Conservation (phyloP, 2,888 invertebrate species). For the Thelaira solivaga region DNA sequence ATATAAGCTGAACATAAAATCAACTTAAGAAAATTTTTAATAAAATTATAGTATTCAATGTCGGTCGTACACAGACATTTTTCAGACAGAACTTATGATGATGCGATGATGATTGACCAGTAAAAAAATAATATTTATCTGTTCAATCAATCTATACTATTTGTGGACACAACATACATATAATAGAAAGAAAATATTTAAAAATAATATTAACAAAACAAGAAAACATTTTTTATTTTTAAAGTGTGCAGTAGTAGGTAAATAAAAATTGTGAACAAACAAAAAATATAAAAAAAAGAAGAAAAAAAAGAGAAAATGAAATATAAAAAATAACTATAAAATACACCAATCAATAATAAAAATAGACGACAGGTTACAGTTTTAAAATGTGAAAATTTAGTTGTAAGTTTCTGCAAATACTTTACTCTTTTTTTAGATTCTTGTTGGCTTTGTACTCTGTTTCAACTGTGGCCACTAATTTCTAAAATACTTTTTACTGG, state of each 20-base stretch:
- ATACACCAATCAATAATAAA: slow-evolving; percentile 53
- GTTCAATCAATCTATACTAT: slow-evolving; percentile 22
- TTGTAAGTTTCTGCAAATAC: slow-evolving; percentile 51
- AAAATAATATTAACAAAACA: slow-evolving; percentile 26
- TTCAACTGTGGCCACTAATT: slow-evolving; percentile 27
- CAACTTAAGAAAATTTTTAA: slow-evolving; percentile 50
- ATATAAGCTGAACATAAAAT: slow-evolving; percentile 37
- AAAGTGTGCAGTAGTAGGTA: slow-evolving; percentile 60
- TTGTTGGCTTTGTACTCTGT: slow-evolving; percentile 11
- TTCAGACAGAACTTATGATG: slow-evolving; percentile 25
- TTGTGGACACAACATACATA: slow-evolving; percentile 48
- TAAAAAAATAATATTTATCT: neutral
- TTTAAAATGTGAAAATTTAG: slow-evolving; percentile 52
- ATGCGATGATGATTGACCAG: slow-evolving; percentile 24
- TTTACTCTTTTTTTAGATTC: slow-evolving; percentile 19
- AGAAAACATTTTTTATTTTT: slow-evolving; percentile 51
- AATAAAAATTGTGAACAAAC: too few relatives aligned
- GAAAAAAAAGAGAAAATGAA: neutral
- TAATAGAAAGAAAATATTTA: neutral
- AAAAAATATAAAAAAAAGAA: slow-evolving; percentile 22
- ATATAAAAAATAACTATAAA: slow-evolving; percentile 11
- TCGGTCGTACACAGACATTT: slow-evolving; percentile 8
- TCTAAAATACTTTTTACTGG: slow-evolving; percentile 22
- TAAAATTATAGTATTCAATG: slow-evolving; percentile 39
- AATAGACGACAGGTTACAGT: slow-evolving; percentile 44